Conservation (phyloP, 2,888 invertebrate genomes). For the Branchipolynoe longqiensis region DNA sequence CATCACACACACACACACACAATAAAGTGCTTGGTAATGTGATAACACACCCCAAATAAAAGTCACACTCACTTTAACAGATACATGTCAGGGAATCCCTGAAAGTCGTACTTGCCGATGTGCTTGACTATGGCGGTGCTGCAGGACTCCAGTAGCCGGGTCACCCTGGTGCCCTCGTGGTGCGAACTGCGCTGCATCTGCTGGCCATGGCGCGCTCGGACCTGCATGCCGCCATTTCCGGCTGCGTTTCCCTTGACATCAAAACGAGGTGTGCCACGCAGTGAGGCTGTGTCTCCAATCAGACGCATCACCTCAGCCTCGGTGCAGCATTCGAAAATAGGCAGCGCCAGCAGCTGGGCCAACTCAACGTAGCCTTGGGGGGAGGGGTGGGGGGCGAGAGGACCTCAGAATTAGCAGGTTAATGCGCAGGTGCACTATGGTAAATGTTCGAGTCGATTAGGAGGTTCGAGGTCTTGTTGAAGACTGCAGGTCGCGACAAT, state of each 20-base stretch:
- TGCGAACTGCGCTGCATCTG: conserved; percentile 76
- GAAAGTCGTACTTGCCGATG: conserved; percentile 74
- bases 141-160: conserved; percentile 73
- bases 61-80: conserved; percentile 76
- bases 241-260: conserved; percentile 70
- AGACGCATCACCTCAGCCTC: conserved; percentile 72
- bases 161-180: conserved; percentile 74
- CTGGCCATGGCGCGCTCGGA: conserved; percentile 75
- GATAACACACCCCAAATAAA: no score
- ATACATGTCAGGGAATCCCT: conserved; percentile 78
- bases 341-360: conserved; percentile 69
- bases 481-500: no score
- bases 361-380: conserved; percentile 77
- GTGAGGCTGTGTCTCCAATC: conserved; percentile 70
- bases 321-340: conserved; percentile 71
- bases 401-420: no score
- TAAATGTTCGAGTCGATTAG: no score
- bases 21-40: no score
- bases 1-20: no score
- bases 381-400: no score
- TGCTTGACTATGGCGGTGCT: conserved; percentile 70
- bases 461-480: no score
- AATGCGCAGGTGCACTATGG: no score
- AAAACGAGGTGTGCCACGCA: conserved; percentile 72
- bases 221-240: conserved; percentile 68